Percentiles rank a stretch among this genome's conserved stretches.
These are phyloP conservation scores for Pollenia amentaria DNA, from an alignment of 2,888 invertebrate genomes.

Conservation along the genomic window DNA sequence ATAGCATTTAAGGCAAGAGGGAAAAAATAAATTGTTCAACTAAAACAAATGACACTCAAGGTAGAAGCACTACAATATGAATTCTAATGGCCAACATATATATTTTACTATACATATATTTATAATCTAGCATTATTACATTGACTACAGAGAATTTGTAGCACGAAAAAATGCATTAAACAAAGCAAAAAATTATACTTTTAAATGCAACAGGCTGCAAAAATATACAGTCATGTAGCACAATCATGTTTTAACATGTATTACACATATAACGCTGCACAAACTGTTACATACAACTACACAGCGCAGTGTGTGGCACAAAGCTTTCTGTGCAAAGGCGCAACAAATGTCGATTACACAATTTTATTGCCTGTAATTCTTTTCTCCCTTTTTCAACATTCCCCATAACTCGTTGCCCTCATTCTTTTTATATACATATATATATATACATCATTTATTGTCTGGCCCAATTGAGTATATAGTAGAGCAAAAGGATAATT, in stretches of 20 bases:
- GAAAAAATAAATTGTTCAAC: background rate
- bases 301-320: background rate
- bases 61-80: background rate
- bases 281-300: slow-evolving; percentile 1
- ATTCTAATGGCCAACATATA: slow-evolving; percentile 41
- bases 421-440: background rate
- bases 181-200: background rate
- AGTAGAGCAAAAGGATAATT: slow-evolving; percentile 29
- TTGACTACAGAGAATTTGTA: slow-evolving; percentile 25
- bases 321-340: slow-evolving; percentile 41
- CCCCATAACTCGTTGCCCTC: background rate
- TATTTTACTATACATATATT: background rate
- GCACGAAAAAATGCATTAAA: slow-evolving; percentile 3
- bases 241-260: slow-evolving; percentile 43
- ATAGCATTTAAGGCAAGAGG: slow-evolving; percentile 2
- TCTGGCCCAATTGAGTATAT: slow-evolving; percentile 18
- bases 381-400: slow-evolving; percentile 8
- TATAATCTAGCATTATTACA: slow-evolving; percentile 49
- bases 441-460: background rate
- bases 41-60: slow-evolving; percentile 23
- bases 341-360: slow-evolving; percentile 69
- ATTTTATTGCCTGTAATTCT: slow-evolving; percentile 60
- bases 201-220: slow-evolving; percentile 67
- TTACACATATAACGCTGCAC: slow-evolving; percentile 26
- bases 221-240: slow-evolving; percentile 27